A percentile compares a stretch with the other conserved stretches of the same genome.
phyloP scores from a whole-genome alignment of 2,888 invertebrate species.

The Zygothrica quintamaculata region DNA sequence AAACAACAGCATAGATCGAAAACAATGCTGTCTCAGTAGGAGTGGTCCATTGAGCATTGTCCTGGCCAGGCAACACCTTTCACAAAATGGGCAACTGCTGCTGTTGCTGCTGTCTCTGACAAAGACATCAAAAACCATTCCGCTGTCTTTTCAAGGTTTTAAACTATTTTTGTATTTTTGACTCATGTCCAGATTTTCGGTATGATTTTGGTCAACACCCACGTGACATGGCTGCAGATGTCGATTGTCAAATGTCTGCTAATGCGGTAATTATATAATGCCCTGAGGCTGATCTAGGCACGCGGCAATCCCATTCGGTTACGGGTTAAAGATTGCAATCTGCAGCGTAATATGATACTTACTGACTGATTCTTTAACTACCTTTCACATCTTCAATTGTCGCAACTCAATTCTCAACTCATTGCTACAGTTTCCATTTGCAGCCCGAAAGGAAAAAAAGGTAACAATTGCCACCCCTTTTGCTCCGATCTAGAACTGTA shows the following conservation, averaged over 20 bases:
- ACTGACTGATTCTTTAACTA: constrained; percentile 38
- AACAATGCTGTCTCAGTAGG: constrained; percentile 59
- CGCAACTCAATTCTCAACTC: constrained; percentile 43
- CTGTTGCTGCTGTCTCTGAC: constrained; percentile 40
- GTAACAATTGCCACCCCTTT: constrained; percentile 64
- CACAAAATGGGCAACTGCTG: constrained; percentile 22
- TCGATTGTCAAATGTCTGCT: constrained; percentile 41
- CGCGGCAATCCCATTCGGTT: constrained; percentile 54
- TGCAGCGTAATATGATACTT: constrained; percentile 61
- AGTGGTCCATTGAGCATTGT: constrained; percentile 64
- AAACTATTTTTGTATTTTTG: constrained; percentile 62
- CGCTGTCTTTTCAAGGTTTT: constrained; percentile 18
- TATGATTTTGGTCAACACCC: constrained; percentile 55
- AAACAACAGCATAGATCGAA: constrained; percentile 27
- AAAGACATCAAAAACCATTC: constrained; percentile 71
- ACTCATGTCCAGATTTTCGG: constrained; percentile 10
- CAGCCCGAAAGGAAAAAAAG: constrained; percentile 29
- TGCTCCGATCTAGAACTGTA: constrained; percentile 46
- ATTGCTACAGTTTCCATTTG: constrained; percentile 57
- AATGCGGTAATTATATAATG: constrained; percentile 78
- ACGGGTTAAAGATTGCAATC: constrained; percentile 75
- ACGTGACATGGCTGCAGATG: constrained; percentile 67
- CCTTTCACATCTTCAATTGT: constrained; percentile 42
- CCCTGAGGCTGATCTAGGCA: constrained; percentile 53
- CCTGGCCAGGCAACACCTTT: constrained; percentile 54